Conservation (phyloP, 2,888 invertebrate species). For the Diplolepis rosae region DNA sequence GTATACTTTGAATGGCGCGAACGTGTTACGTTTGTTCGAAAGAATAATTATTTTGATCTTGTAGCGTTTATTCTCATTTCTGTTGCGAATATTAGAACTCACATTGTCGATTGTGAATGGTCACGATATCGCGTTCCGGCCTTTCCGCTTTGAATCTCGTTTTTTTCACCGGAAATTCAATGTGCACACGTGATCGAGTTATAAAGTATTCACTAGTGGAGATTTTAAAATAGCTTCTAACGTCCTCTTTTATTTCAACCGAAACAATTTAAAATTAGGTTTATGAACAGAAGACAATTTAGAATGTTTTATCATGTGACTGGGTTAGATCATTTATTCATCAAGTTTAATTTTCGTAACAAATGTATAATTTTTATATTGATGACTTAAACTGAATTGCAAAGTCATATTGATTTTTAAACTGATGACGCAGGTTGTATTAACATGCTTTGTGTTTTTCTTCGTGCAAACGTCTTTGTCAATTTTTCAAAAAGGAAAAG, state of each 20-base stretch:
- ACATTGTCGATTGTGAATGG: constrained; percentile 35
- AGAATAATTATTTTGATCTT: not conserved
- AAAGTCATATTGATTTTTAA: not conserved
- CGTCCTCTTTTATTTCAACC: not conserved
- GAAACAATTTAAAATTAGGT: not conserved
- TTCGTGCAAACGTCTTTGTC: not conserved
- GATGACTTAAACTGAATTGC: not conserved
- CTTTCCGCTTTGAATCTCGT: constrained; percentile 41
- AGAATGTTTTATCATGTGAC: not conserved
- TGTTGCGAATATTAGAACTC: not conserved
- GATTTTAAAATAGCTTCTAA: not conserved
- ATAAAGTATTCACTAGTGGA: not conserved
- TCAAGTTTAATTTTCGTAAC: not conserved
- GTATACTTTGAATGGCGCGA: not conserved
- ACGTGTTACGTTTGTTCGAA: not conserved
- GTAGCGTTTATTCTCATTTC: not conserved
- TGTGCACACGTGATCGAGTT: constrained; percentile 5
- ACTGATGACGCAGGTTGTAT: not conserved
- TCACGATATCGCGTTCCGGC: constrained; percentile 37
- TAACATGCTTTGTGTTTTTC: not conserved
- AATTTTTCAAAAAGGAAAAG: not conserved
- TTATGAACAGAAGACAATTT: not conserved
- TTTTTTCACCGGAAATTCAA: constrained; percentile 42
- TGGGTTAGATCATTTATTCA: not conserved
- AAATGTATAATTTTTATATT: not conserved